Percentiles rank a stretch among this genome's conserved stretches.
Evolutionary conservation across 2,888 invertebrate species (phyloP).

Genomic region (Caenorhabditis virilis): DNA sequence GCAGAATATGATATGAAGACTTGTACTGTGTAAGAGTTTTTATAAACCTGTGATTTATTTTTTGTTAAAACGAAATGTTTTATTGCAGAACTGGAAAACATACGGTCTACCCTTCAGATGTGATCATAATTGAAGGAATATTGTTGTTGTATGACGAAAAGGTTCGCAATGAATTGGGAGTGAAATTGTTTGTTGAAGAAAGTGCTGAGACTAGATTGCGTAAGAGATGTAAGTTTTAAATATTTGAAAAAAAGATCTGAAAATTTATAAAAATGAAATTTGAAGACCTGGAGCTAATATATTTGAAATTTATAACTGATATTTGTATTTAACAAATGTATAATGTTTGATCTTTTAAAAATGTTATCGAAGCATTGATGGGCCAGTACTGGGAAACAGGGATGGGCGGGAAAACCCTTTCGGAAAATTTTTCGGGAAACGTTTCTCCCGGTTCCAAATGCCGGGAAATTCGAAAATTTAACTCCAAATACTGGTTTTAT

Average conservation of each 20-base stretch:
- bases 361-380: too few species aligned
- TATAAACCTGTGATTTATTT: background rate
- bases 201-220: slow-evolving; percentile 96
- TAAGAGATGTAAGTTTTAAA: slow-evolving; percentile 78
- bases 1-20: slow-evolving; percentile 91
- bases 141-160: slow-evolving; percentile 95
- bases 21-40: slow-evolving; percentile 78
- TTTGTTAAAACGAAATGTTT: background rate
- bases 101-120: slow-evolving; percentile 39
- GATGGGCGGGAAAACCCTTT: too few species aligned
- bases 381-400: too few species aligned
- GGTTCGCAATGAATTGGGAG: slow-evolving; percentile 91
- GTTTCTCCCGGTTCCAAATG: too few species aligned
- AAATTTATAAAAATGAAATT: background rate
- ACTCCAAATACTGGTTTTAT: too few species aligned
- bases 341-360: too few species aligned
- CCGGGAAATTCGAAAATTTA: too few species aligned
- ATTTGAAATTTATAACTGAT: too few species aligned
- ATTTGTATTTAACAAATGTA: too few species aligned
- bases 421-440: too few species aligned
- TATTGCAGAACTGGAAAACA: slow-evolving; percentile 32
- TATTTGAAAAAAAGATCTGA: background rate
- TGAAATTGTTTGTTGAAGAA: slow-evolving; percentile 98
- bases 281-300: background rate
- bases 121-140: slow-evolving; percentile 84